Evolutionary conservation across 2,113 vertebrate species (phyloP).

Genomic region (Halichoerus grypus): DNA sequence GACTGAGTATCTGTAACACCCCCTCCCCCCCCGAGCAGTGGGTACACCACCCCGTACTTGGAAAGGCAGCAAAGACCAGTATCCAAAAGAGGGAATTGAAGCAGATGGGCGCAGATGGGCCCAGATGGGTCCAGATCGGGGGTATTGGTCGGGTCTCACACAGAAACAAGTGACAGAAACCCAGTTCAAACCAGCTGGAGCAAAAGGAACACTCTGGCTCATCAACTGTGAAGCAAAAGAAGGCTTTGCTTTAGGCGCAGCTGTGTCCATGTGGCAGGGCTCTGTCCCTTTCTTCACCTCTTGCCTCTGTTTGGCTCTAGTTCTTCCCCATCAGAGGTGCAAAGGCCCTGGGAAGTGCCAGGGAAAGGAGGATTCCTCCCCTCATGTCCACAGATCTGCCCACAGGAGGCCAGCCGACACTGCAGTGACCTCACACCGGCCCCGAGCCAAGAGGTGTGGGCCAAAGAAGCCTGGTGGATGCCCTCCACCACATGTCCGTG

Average conservation of each 20-base stretch:
- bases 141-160: neutral
- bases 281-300: neutral
- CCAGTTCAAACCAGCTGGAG: neutral
- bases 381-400: neutral
- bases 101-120: neutral
- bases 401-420: neutral
- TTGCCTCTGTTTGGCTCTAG: neutral
- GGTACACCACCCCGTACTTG: neutral
- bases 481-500: too few relatives aligned
- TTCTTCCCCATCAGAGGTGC: neutral
- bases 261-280: neutral
- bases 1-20: neutral
- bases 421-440: neutral
- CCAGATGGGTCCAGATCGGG: neutral
- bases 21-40: neutral
- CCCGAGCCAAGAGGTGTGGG: neutral
- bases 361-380: neutral
- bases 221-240: neutral
- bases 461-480: neutral
- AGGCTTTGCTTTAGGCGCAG: neutral
- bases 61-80: neutral
- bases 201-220: neutral
- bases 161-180: neutral
- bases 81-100: neutral
- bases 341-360: neutral